A percentile compares a stretch with the other conserved stretches of the same genome.
These are phyloP conservation scores for Trochalopteron elliotii DNA, from an alignment of 2,113 vertebrate genomes.

Conservation along the genomic window DNA sequence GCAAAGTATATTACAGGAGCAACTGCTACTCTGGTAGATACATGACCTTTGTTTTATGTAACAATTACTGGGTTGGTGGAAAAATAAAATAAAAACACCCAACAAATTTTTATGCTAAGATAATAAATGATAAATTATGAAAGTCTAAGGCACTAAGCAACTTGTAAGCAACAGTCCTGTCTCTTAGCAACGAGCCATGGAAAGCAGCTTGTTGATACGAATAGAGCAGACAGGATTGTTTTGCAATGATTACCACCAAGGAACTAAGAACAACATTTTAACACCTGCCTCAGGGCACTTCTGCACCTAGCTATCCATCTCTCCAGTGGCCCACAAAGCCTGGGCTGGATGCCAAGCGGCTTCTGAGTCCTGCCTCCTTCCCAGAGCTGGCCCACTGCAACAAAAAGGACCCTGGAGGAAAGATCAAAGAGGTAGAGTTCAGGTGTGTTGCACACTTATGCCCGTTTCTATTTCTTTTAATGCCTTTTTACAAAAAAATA, in stretches of 20 bases:
- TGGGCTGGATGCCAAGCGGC: constrained; percentile 75
- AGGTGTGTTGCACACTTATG: background rate
- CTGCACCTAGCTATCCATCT: constrained; percentile 71
- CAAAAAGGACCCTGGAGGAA: constrained; percentile 42
- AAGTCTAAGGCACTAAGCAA: constrained; percentile 73
- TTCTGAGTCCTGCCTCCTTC: constrained; percentile 67
- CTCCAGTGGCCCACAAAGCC: constrained; percentile 76
- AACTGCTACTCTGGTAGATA: background rate
- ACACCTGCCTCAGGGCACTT: constrained; percentile 80
- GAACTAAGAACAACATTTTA: constrained; percentile 80
- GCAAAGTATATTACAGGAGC: constrained; percentile 7
- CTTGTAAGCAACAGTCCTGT: constrained; percentile 83
- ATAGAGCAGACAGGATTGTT: constrained; percentile 76
- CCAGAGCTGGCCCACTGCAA: constrained; percentile 61
- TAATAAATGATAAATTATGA: constrained; percentile 82
- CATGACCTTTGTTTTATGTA: constrained; percentile 67
- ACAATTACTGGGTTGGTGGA: constrained; percentile 62
- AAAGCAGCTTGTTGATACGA: constrained; percentile 76
- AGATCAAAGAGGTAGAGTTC: constrained; percentile 21
- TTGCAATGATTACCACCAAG: constrained; percentile 73
- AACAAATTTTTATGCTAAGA: constrained; percentile 74
- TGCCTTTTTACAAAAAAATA: background rate
- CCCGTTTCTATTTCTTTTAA: background rate
- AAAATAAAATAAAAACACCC: constrained; percentile 69
- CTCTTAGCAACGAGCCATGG: constrained; percentile 79